Conservation (phyloP, 1,140 invertebrate species). For the Spodoptera frugiperda region DNA sequence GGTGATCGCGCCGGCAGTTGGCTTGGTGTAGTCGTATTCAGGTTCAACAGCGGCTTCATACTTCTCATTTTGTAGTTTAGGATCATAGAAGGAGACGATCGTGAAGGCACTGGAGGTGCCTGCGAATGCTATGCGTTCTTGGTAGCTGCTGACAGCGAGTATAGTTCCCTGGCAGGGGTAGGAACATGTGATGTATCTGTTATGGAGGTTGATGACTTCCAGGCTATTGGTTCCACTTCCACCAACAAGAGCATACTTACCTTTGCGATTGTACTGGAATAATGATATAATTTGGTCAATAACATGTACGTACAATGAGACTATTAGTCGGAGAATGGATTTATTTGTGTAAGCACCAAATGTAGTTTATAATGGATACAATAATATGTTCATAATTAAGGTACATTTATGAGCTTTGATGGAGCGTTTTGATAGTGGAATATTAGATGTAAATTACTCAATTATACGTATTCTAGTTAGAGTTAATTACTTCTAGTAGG, state of each 20-base stretch:
- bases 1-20: neutral
- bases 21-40: conserved; percentile 50
- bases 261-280: conserved; percentile 79
- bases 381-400: conserved; percentile 5
- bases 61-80: conserved; percentile 73
- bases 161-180: conserved; percentile 71
- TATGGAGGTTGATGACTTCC: conserved; percentile 82
- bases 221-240: conserved; percentile 81
- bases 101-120: conserved; percentile 72
- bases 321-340: neutral
- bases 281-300: conserved; percentile 43
- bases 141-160: conserved; percentile 69
- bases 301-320: neutral
- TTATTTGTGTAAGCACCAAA: neutral
- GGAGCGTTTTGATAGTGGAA: neutral
- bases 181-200: conserved; percentile 77
- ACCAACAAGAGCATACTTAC: conserved; percentile 80
- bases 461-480: neutral
- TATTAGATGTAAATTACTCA: conserved; percentile 7
- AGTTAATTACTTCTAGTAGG: neutral
- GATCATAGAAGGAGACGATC: conserved; percentile 77
- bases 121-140: conserved; percentile 74
- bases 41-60: conserved; percentile 51
- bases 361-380: conserved; percentile 7
- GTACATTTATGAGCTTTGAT: conserved; percentile 6